These are phyloP conservation scores for Paramisgurnus dabryanus DNA, from an alignment of 2,113 vertebrate genomes.

Conservation along the genomic window DNA sequence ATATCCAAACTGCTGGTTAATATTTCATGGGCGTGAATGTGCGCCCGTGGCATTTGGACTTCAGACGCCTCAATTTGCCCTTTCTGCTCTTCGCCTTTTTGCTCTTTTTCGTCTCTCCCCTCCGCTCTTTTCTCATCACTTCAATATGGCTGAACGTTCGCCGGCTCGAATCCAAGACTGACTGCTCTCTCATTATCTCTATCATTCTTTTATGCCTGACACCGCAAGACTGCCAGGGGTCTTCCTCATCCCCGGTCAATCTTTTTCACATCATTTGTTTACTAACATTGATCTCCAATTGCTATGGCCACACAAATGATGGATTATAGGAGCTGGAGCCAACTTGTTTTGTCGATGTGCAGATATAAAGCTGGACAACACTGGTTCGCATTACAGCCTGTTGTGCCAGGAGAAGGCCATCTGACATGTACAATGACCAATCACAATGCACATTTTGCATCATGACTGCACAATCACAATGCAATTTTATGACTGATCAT, in stretches of 20 bases:
- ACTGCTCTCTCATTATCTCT: not conserved
- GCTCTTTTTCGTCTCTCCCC: constrained; percentile 35
- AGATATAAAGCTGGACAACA: constrained; percentile 39
- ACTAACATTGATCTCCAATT: constrained; percentile 61
- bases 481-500: too few species aligned
- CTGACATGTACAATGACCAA: too few species aligned
- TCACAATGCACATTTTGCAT: too few species aligned
- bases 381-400: too few species aligned
- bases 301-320: constrained; percentile 36
- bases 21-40: constrained; percentile 44
- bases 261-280: constrained; percentile 56
- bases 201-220: constrained; percentile 1
- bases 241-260: not conserved
- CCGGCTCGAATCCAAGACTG: not conserved
- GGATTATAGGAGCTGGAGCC: constrained; percentile 49
- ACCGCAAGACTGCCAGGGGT: not conserved
- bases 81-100: constrained; percentile 40
- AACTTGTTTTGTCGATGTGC: constrained; percentile 46
- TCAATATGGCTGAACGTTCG: not conserved
- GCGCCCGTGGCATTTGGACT: constrained; percentile 43
- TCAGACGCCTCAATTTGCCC: constrained; percentile 21
- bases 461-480: too few species aligned
- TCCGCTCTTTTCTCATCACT: constrained; percentile 27
- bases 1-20: constrained; percentile 32
- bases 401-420: too few species aligned